Evolutionary conservation across 2,888 invertebrate species (phyloP), one percentile per base, ranked within the genome.

Genomic region (Acanthosepion esculentum): DNA sequence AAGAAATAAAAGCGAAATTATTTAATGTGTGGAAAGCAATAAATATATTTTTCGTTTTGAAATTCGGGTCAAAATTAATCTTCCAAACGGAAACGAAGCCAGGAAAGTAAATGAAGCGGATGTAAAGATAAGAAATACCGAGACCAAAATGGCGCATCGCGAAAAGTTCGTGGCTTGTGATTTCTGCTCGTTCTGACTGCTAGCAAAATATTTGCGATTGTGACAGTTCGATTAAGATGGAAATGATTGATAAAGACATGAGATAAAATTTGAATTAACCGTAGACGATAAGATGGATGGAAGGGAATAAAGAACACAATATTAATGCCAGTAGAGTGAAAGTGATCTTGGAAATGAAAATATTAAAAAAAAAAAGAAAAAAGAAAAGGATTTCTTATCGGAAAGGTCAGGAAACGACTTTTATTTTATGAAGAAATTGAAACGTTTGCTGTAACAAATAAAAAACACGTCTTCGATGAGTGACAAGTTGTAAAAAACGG

Each of bases 181-280:
- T n/a, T 78, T n/a, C 78, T n/a, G 10, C 78, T n/a, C 33, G n/a
- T 33, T 78, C n/a, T 15, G 12, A 15, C 33, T n/a, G 12, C 78
- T 78, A 33, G 15, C 78, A 15, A 78, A 78, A 78, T n/a, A n/a
- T n/a, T n/a, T n/a, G n/a, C 15, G 12, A n/a, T n/a, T 78, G n/a
- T 78, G 78, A 78, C 78, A 78, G n/a, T 78, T 78, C 78, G 78
- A 78, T 78, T 78, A 78, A 78, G 78, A 78, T 78, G 33, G 78
- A 78, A 78, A 78, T n/a, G 78, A n/a, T 78, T 78, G 78, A 78
- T 78, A 78, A 78, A 78, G 78, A 78, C 78, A 15, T 12, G n/a
- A 78, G 78, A 78, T 78, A 78, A 78, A 78, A 78, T 78, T 78
- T 78, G 78, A 78, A 78, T 78, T 78, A 78, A 78, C 78, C 33